These are phyloP conservation scores for Lamellibrachia luymesi DNA, from an alignment of 1,140 invertebrate genomes.

Conservation along the genomic window DNA sequence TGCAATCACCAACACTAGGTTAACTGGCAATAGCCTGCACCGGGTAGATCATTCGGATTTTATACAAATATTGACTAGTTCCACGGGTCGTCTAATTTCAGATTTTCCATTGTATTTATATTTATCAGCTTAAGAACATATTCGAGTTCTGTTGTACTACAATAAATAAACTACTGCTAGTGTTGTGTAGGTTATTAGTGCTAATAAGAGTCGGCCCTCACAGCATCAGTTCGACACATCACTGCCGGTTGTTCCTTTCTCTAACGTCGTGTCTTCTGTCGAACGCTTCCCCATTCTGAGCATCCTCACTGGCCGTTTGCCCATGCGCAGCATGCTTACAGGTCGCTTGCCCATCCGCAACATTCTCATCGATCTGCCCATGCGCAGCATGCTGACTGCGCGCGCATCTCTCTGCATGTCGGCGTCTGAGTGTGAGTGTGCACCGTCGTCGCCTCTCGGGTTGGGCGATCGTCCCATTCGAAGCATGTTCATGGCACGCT, in stretches of 20 bases:
- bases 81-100: no score
- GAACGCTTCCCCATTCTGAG: constrained; percentile 15
- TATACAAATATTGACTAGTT: no score
- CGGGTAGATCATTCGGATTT: no score
- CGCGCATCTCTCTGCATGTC: neutral
- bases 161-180: no score
- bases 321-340: constrained; percentile 21
- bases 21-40: neutral
- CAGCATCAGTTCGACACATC: neutral
- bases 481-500: constrained; percentile 21
- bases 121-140: no score
- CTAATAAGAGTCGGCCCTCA: neutral
- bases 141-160: no score
- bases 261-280: neutral
- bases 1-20: neutral
- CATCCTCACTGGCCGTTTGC: constrained; percentile 18
- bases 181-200: neutral
- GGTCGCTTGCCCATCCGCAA: constrained; percentile 21
- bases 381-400: neutral
- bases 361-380: constrained; percentile 19
- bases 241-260: neutral
- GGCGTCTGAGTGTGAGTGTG: neutral
- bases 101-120: no score
- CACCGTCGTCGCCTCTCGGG: neutral
- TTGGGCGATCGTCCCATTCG: constrained; percentile 17